Conservation (phyloP, 2,797 vertebrate species). For the Mionectes olivaceus region DNA sequence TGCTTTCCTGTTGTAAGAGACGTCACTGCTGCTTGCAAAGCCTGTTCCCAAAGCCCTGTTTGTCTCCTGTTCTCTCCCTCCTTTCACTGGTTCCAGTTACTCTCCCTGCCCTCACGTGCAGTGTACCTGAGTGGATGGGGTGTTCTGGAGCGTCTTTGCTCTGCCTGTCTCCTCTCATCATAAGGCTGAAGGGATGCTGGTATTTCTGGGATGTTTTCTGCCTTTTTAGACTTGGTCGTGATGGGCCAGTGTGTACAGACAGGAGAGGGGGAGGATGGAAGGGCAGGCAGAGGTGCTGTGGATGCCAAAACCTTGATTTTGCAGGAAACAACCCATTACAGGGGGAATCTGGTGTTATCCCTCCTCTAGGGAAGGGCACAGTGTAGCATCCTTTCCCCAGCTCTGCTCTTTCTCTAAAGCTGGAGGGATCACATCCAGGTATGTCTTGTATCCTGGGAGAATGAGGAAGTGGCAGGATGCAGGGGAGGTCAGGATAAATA, state of each 20-base stretch:
- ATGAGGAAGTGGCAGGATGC: not conserved
- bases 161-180: not conserved
- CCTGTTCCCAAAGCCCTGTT: not conserved
- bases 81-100: accelerated
- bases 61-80: not conserved
- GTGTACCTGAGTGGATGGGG: accelerated
- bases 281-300: not conserved
- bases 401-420: not conserved
- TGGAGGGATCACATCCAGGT: accelerated
- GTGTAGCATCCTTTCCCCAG: not conserved
- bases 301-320: not conserved
- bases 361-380: accelerated
- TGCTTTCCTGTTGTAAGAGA: not conserved
- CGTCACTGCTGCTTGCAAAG: not conserved
- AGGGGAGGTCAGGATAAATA: not conserved
- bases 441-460: not conserved
- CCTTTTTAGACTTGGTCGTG: not conserved
- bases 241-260: accelerated
- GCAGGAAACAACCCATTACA: not conserved
- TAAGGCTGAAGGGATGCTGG: not conserved
- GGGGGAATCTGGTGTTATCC: not conserved
- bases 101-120: not conserved
- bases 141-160: not conserved
- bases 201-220: not conserved
- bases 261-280: accelerated